Evolutionary conservation across 2,888 invertebrate genomes (phyloP), one percentile per base, ranked within the genome.

Genomic region (Melolontha melolontha): DNA sequence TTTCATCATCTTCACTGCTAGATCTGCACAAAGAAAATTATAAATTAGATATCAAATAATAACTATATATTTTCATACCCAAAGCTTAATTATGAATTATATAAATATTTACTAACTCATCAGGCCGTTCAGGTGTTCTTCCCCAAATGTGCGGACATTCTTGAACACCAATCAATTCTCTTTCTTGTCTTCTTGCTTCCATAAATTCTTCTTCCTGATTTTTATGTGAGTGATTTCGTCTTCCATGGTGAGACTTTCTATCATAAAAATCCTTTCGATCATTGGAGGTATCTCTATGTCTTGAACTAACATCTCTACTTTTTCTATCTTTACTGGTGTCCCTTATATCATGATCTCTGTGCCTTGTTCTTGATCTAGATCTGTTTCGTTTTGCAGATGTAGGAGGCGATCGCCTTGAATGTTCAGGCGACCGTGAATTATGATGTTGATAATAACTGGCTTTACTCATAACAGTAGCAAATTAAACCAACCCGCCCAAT

Each of bases 121-220:
- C 87, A 73, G 87, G 86, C 10, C 59, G 27, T 0, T 85, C 77
- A 0, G 94, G 94, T 1, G 93, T 93, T 79, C 89, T 90, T 29
- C 89, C 90, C 94, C 94, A 94, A 57, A 93, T 85, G 68, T 88
- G 85, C 1, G 88, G 84, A 16, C 90, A 88, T 7, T 92, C 92
- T 69, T 89, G 83, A 74, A 88, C 85, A 1, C 93, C 93, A 50
- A 94, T 91, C 70, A 88, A 84, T 78, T 94, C 94, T 52, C 94
- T 84, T 76, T 94, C 90, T 74, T 88, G 87, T 66, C 93, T 83
- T 66, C 93, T 83, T 0, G 89, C 87, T 76, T 92, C 92, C 83
- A 92, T 85, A 71, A 90, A 90, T 74, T 90, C 90, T 69, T 90
- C 89, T 73, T 89, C 88, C 72, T 86, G 85, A n/a, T 41, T 66